Base-by-base conservation (phyloP, 2,888 invertebrate genomes). In the Nomada lathburiana region DNA sequence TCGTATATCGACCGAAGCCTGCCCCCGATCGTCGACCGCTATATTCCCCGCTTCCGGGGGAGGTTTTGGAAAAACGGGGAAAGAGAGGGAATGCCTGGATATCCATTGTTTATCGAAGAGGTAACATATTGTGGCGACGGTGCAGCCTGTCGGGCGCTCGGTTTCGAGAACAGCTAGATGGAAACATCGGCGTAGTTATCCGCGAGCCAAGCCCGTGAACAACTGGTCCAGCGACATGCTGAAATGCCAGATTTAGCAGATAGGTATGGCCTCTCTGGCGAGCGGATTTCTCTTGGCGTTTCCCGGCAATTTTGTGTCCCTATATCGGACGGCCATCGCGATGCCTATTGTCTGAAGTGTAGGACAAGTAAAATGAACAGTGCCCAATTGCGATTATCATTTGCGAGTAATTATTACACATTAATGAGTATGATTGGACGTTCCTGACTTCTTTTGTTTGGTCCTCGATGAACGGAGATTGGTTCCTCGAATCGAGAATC, bases 161-260 rank as follows among this genome's bases (percentile, higher is more conserved):
- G 64, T 64, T 44, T 59, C 18, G 47, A 36, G 63, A 44, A 13
- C 26, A 44, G 36, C 47, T 47, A 76, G 70, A 76, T 65, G 60
- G 36, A 36, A 36, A 36, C 36, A 36, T 36, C 36, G 36, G 36
- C 36, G 36, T 36, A 62, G 71, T 52, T 68, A 69, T 73, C 68
- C 23, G 23, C 50, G 36, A 47, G 71, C 62, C 79, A 65, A 67
- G 29, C 53, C 69, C 80, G 52, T 59, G 52, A n/a, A 52, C 29
- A 65, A 50, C 55, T 23, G 53, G 20, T n/a, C 42, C 20, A 23
- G 50, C 53, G 11, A 64, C 65, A 62, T 52, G 63, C 55, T 63
- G 77, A 70, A 64, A 77, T 73, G 53, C 64, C 74, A 53, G 63
- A 85, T 86, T 87, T 76, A 85, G 20, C n/a, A 76, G 29, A 18